Percentiles rank a stretch among this genome's conserved stretches.
Conservation (phyloP, 1,140 invertebrate genomes). For the Galleria mellonella region DNA sequence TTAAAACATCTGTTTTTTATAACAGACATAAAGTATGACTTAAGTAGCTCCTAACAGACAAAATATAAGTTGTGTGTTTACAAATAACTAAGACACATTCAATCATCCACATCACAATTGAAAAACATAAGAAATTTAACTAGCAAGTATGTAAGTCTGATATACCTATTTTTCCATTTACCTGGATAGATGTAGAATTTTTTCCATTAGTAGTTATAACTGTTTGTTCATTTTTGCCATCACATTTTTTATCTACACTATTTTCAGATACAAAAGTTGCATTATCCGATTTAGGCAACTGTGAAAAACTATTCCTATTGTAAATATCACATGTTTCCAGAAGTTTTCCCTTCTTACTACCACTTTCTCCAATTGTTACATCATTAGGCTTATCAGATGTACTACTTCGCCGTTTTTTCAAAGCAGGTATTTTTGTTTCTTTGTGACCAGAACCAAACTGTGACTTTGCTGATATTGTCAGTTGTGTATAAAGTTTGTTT, state of each 20-base stretch:
- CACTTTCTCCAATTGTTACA: conserved; percentile 27
- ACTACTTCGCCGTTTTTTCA: conserved; percentile 60
- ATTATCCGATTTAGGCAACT: conserved; percentile 38
- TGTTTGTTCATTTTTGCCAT: conserved; percentile 33
- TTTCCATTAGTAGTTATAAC: conserved; percentile 49
- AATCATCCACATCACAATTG: too few species aligned
- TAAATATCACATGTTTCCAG: conserved; percentile 57
- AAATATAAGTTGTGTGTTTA: too few species aligned
- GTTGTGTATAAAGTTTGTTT: conserved; percentile 61
- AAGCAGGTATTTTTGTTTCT: conserved; percentile 48
- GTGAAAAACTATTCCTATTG: conserved; percentile 42
- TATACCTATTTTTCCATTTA: conserved; percentile 12
- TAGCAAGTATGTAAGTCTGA: neutral
- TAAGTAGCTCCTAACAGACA: too few species aligned
- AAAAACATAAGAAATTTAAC: neutral
- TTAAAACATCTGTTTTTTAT: too few species aligned
- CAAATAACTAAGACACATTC: too few species aligned
- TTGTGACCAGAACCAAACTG: conserved; percentile 39
- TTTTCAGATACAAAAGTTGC: conserved; percentile 35
- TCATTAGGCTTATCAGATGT: conserved; percentile 65
- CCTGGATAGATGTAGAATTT: conserved; percentile 29
- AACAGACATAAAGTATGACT: too few species aligned
- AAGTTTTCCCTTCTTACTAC: conserved; percentile 49
- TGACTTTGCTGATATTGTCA: conserved; percentile 61
- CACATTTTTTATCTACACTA: conserved; percentile 48